Conservation (phyloP, 2,888 invertebrate genomes). For the Caenorhabditis afra region DNA sequence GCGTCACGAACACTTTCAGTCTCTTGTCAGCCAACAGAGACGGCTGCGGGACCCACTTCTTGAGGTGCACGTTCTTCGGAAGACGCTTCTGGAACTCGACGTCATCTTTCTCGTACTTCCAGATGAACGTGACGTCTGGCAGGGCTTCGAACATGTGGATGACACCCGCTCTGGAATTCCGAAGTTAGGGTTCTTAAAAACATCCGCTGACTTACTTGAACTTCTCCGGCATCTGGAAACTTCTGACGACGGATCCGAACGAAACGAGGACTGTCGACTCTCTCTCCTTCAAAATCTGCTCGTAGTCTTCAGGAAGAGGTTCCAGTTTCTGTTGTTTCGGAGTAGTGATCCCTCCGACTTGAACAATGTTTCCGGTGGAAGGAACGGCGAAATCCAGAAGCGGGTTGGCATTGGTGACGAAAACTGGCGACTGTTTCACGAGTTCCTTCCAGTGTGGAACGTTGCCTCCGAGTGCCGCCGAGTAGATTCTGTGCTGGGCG, state of each 20-base stretch:
- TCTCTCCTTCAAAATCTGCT: conserved; percentile 36
- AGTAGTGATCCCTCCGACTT: conserved; percentile 43
- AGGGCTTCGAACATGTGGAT: conserved; percentile 40
- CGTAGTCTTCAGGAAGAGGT: conserved; percentile 31
- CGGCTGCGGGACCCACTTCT: conserved; percentile 43
- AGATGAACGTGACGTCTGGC: conserved; percentile 40
- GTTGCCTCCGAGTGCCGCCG: conserved; percentile 14
- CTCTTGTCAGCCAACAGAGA: conserved; percentile 42
- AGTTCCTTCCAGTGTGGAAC: conserved; percentile 32
- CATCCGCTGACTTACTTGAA: conserved; percentile 30
- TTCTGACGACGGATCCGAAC: conserved; percentile 50
- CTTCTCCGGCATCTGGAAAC: conserved; percentile 45
- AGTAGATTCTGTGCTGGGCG: conserved; percentile 13
- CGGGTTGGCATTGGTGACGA: conserved; percentile 32
- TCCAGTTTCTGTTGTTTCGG: conserved; percentile 21
- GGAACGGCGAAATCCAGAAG: conserved; percentile 32
- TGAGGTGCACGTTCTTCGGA: conserved; percentile 31
- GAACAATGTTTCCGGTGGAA: conserved; percentile 19
- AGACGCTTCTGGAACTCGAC: background rate
- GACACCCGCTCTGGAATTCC: conserved; percentile 33
- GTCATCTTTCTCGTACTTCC: conserved; percentile 38
- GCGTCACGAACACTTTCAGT: conserved; percentile 42
- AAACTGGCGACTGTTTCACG: conserved; percentile 20
- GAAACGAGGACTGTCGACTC: conserved; percentile 50
- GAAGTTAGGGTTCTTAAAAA: too few relatives aligned